Conservation (phyloP, 2,113 vertebrate genomes). For the Psittacara wagleri region DNA sequence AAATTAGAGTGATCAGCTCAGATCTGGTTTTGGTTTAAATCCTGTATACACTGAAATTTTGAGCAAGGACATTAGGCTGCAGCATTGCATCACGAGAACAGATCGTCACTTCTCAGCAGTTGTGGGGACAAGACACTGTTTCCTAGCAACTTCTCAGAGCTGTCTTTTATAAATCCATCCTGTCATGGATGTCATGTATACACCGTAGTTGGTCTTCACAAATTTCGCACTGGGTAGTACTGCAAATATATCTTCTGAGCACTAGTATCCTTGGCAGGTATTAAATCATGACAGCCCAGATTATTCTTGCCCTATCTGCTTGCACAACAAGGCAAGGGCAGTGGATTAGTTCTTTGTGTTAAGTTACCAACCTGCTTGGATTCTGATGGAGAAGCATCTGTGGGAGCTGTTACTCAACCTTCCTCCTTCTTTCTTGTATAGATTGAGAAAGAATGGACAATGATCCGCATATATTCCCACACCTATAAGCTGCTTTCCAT, state of each 20-base stretch:
- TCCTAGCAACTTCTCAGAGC: conserved; percentile 47
- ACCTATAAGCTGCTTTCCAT: neutral
- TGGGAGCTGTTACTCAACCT: neutral
- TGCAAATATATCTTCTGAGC: neutral
- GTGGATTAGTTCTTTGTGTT: neutral
- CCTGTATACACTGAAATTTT: neutral
- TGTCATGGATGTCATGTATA: neutral
- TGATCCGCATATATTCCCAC: neutral
- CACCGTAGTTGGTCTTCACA: neutral
- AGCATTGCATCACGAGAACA: neutral
- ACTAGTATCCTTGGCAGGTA: neutral
- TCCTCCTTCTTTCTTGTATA: neutral
- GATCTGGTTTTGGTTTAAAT: neutral
- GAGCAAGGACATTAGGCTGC: neutral
- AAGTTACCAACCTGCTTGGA: neutral
- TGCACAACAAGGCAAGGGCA: neutral
- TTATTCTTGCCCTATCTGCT: neutral
- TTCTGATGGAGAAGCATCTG: neutral
- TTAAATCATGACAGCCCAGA: neutral
- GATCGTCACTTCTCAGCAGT: neutral
- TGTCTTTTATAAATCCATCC: conserved; percentile 4
- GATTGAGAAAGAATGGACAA: neutral
- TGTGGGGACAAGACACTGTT: conserved; percentile 23
- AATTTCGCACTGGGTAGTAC: neutral
- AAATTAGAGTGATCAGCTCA: neutral